A percentile compares a stretch with the other conserved stretches of the same genome.
These are phyloP conservation scores for Tetragonula clypearis DNA, from an alignment of 1,140 invertebrate genomes.

Conservation along the genomic window DNA sequence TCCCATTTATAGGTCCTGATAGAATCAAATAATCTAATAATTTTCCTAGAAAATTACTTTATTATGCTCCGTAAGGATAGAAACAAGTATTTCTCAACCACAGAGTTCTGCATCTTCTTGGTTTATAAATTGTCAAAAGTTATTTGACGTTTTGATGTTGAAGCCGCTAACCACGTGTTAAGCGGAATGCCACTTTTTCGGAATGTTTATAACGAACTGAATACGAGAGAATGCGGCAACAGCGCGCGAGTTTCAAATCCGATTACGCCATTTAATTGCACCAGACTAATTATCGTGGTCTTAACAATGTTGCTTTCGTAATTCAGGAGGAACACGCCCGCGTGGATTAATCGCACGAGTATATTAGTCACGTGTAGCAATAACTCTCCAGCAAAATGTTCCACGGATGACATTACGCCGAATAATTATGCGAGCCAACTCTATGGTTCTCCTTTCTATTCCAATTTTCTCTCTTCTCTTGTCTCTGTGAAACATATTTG, in stretches of 20 bases:
- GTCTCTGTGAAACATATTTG: neutral
- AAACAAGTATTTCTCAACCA: neutral
- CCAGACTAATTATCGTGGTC: conserved; percentile 6
- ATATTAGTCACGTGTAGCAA: conserved; percentile 8
- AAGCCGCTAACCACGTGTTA: neutral
- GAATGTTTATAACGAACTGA: neutral
- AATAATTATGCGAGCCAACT: conserved; percentile 28
- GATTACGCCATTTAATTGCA: conserved; percentile 7
- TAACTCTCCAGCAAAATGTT: conserved; percentile 22
- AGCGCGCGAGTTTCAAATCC: neutral
- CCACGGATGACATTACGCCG: neutral
- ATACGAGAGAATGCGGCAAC: neutral
- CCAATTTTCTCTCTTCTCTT: neutral
- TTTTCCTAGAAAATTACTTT: too few species aligned
- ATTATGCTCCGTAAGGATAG: too few species aligned
- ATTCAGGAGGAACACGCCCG: neutral
- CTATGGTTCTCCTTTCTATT: conserved; percentile 13
- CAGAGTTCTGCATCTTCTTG: neutral
- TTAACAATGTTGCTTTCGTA: conserved; percentile 33
- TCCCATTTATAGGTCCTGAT: too few species aligned
- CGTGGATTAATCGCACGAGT: conserved; percentile 22
- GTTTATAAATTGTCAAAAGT: too few species aligned
- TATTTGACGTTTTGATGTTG: neutral
- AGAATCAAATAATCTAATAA: too few species aligned
- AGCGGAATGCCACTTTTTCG: neutral